Percentiles rank a stretch among this genome's conserved stretches.
Evolutionary conservation across 2,888 invertebrate species (phyloP).

Genomic region (Platycnemis pennipes): DNA sequence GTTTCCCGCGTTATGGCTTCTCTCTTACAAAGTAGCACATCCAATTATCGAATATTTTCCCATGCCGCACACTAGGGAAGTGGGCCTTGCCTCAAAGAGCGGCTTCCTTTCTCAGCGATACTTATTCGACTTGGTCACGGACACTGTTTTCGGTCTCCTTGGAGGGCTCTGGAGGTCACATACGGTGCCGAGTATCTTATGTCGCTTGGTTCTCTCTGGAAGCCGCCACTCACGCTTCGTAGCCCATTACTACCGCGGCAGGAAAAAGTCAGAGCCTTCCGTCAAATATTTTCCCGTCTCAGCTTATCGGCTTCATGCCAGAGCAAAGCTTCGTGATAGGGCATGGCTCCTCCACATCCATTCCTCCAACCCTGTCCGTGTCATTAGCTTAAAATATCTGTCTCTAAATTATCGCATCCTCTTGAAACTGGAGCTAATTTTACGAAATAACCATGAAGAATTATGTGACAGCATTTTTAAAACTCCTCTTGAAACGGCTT

Average conservation of each 20-base stretch:
- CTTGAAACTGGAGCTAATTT: not conserved
- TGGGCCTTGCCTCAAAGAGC: not conserved
- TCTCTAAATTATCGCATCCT: not conserved
- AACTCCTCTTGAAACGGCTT: not conserved
- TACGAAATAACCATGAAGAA: not conserved
- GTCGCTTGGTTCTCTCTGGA: not conserved
- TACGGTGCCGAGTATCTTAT: not conserved
- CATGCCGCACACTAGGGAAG: not conserved
- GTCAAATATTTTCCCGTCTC: slow-evolving; percentile 41
- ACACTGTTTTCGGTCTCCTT: slow-evolving; percentile 20
- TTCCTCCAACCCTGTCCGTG: not conserved
- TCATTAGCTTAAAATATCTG: not conserved
- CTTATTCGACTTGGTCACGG: slow-evolving; percentile 52
- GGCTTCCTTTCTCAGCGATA: not conserved
- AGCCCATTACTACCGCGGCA: slow-evolving; percentile 18
- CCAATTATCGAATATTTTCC: slow-evolving; percentile 40
- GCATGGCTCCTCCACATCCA: not conserved
- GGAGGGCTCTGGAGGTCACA: slow-evolving; percentile 33
- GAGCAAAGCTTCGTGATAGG: slow-evolving; percentile 28
- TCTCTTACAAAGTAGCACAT: slow-evolving; percentile 30
- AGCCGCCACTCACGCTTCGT: not conserved
- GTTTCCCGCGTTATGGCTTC: not conserved
- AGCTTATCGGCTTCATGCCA: slow-evolving; percentile 52
- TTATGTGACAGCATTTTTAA: not conserved
- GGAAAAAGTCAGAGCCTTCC: not conserved